These are phyloP conservation scores for Psettodes erumei DNA, from an alignment of 2,113 vertebrate species.

Conservation along the genomic window DNA sequence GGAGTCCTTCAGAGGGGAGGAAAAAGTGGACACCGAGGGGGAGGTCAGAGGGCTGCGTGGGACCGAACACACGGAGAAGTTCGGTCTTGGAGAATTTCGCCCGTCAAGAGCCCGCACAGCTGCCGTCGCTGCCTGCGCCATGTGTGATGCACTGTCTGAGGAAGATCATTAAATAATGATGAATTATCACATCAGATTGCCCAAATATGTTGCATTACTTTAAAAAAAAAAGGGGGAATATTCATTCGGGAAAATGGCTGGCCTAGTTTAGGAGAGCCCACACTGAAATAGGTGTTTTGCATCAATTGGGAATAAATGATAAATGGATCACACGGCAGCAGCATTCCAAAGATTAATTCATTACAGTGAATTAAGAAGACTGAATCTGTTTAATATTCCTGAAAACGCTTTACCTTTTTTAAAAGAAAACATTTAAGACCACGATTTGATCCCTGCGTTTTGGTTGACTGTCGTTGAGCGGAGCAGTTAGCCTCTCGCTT, in stretches of 20 bases:
- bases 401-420: constrained; percentile 5
- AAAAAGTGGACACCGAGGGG: constrained; percentile 37
- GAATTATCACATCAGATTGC: constrained; percentile 73
- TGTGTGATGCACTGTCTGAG: constrained; percentile 65
- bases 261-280: constrained; percentile 72
- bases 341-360: constrained; percentile 69
- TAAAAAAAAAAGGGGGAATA: constrained; percentile 46
- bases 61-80: constrained; percentile 3
- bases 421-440: background rate
- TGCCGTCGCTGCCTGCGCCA: constrained; percentile 67
- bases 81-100: constrained; percentile 30
- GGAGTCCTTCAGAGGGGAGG: constrained; percentile 19
- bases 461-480: background rate
- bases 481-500: background rate
- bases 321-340: constrained; percentile 70
- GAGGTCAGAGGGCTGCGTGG: constrained; percentile 25
- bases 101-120: constrained; percentile 63
- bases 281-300: constrained; percentile 66
- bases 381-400: constrained; percentile 46
- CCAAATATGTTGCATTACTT: constrained; percentile 73
- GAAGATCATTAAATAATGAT: constrained; percentile 80
- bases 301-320: constrained; percentile 79
- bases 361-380: constrained; percentile 52
- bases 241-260: constrained; percentile 74
- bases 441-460: constrained; percentile 6